These are phyloP conservation scores for Odocoileus hemionus DNA, from an alignment of 2,113 vertebrate species.

Conservation along the genomic window DNA sequence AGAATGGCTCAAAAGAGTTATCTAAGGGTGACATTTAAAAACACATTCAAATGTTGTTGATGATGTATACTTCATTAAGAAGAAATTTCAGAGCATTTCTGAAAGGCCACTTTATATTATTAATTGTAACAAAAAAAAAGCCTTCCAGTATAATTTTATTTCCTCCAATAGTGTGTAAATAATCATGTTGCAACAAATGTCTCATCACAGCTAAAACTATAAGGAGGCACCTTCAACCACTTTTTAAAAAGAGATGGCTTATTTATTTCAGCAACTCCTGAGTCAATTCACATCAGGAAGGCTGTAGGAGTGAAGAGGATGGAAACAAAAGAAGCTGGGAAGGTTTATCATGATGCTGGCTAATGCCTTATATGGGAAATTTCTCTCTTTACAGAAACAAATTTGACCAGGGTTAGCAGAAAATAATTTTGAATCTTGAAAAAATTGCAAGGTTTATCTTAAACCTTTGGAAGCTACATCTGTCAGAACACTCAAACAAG, in stretches of 20 bases:
- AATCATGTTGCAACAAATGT: neutral
- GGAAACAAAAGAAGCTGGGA: neutral
- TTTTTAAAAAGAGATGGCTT: neutral
- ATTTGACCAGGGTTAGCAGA: neutral
- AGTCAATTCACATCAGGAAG: neutral
- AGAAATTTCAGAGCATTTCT: neutral
- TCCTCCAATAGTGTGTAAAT: neutral
- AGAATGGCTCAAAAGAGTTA: neutral
- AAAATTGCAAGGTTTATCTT: conserved; percentile 19
- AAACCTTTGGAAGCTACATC: neutral
- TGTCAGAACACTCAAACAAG: neutral
- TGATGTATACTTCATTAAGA: neutral
- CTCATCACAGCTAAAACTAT: neutral
- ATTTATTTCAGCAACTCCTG: neutral
- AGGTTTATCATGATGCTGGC: neutral
- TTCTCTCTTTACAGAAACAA: neutral
- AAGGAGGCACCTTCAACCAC: neutral
- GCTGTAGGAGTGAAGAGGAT: neutral
- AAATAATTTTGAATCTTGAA: conserved; percentile 30
- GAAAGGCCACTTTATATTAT: neutral
- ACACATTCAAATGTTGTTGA: neutral
- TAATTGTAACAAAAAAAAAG: neutral
- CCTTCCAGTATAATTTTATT: neutral
- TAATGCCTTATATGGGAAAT: neutral
- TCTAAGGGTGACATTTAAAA: neutral